Base-by-base conservation (phyloP, 2,888 invertebrate genomes). In the Aplocera efformata region DNA sequence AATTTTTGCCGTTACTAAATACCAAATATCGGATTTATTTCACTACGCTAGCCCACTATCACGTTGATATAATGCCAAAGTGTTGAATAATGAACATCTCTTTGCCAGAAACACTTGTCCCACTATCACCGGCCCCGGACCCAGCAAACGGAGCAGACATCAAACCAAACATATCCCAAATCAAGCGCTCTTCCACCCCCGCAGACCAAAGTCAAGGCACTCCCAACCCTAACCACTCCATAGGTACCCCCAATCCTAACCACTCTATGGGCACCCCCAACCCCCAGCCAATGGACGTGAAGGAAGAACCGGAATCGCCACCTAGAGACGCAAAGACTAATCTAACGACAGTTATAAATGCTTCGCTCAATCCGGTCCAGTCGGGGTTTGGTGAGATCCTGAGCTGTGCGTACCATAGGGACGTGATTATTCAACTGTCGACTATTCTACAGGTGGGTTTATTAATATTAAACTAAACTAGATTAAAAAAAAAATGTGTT, bases 321-420 rank as follows among this genome's bases (percentile, higher is more conserved):
- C 65, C 67, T 24, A 79, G 80, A 49, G 90, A 79, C 26, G 65
- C 65, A 0, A 84, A 79, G 48, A 50, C 78, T 1, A 75, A 70
- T 0, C 32, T 82, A 1, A 76, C 72, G 8, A 65, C 79, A 0
- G 82, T 86, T 0, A 68, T 80, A 17, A 60, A 76, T 6, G 79
- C 86, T 0, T 72, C 86, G 0, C 51, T 86, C 34, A 92, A 91
- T 76, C 92, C 93, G 1, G 84, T 94, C 7, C 92, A 92, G 55
- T 86, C 90, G 27, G 93, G 93, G 1, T 91, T 97, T 49, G 91
- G 92, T 30, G 98, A 98, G 73, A 95, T 96, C 65, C 89, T 95
- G 56, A 93, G 91, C 64, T 98, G 98, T 72, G 92, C 95, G 0
- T 96, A 96, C 73, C 98, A 98, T 78, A 90, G 96, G 47, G 96